These are phyloP conservation scores for Chloebia gouldiae DNA, from an alignment of 2,113 vertebrate genomes.

Conservation along the genomic window DNA sequence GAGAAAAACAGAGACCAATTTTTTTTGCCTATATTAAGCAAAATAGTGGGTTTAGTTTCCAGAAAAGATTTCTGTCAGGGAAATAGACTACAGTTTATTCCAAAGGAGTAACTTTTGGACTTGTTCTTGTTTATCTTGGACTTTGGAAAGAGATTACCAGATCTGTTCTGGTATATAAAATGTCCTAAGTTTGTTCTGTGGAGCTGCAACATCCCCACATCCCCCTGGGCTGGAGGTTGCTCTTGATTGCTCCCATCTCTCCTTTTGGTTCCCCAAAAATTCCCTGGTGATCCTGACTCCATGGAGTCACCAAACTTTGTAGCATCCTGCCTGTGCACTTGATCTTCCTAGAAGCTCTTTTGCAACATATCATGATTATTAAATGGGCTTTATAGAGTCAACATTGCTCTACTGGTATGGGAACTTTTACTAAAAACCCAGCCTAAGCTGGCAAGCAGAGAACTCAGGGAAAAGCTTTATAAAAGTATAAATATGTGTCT, in stretches of 20 bases:
- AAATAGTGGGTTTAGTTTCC: neutral
- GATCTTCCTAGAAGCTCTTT: neutral
- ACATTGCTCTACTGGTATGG: neutral
- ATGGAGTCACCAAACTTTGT: neutral
- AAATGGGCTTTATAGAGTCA: neutral
- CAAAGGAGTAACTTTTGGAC: neutral
- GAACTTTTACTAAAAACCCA: neutral
- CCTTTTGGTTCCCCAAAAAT: neutral
- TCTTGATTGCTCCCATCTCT: neutral
- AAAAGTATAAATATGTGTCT: neutral
- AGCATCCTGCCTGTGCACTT: neutral
- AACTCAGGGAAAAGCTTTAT: neutral
- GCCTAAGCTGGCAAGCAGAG: neutral
- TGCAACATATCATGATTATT: neutral
- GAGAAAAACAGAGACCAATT: neutral
- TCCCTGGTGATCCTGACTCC: neutral
- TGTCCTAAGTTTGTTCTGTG: neutral
- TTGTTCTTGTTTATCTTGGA: neutral
- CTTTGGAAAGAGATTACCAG: neutral
- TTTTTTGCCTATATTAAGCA: neutral
- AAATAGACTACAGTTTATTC: neutral
- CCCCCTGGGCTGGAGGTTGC: neutral
- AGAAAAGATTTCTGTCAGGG: neutral
- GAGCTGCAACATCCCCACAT: neutral
- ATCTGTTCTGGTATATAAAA: neutral